phyloP scores from a whole-genome alignment of 2,888 invertebrate genomes.

The Drosophila kanekoi region DNA sequence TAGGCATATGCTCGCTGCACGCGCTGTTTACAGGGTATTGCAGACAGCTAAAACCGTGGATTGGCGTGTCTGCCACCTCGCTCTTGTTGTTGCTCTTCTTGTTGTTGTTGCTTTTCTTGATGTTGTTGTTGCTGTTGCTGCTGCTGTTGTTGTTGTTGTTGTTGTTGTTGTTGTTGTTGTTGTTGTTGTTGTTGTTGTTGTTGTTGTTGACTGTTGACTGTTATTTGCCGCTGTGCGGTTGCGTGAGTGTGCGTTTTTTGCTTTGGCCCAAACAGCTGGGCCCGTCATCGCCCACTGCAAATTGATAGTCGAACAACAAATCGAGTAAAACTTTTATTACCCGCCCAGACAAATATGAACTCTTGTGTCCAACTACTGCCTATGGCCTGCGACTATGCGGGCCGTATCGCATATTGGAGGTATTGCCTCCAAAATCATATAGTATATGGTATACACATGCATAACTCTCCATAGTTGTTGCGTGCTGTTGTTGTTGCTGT shows the following conservation, averaged over 20 bases:
- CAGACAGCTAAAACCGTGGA: slow-evolving; percentile 8
- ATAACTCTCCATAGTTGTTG: slow-evolving; percentile 30
- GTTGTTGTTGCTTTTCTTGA: slow-evolving; percentile 16
- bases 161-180: slow-evolving; percentile 19
- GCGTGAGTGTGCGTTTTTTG: slow-evolving; percentile 36
- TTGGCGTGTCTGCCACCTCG: slow-evolving; percentile 24
- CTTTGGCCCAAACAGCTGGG: slow-evolving; percentile 24
- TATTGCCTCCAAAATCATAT: slow-evolving; percentile 28
- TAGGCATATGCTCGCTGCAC: slow-evolving; percentile 12
- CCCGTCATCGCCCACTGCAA: slow-evolving; percentile 46
- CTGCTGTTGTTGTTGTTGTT: slow-evolving; percentile 22
- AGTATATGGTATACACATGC: background rate
- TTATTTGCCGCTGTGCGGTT: slow-evolving; percentile 24
- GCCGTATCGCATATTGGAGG: too few relatives aligned
- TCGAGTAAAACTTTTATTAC: slow-evolving; percentile 47
- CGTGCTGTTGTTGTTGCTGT: too few relatives aligned
- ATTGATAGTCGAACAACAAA: slow-evolving; percentile 54
- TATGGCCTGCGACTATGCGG: slow-evolving; percentile 1
- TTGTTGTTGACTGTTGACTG: slow-evolving; percentile 20
- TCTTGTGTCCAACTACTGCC: slow-evolving; percentile 28
- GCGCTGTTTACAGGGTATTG: slow-evolving; percentile 9
- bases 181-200: slow-evolving; percentile 24
- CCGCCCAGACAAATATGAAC: slow-evolving; percentile 47
- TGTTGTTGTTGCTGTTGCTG: slow-evolving; percentile 21
- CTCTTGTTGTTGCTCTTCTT: slow-evolving; percentile 16